Conservation (phyloP, 2,888 invertebrate species). For the Endotricha flammealis region DNA sequence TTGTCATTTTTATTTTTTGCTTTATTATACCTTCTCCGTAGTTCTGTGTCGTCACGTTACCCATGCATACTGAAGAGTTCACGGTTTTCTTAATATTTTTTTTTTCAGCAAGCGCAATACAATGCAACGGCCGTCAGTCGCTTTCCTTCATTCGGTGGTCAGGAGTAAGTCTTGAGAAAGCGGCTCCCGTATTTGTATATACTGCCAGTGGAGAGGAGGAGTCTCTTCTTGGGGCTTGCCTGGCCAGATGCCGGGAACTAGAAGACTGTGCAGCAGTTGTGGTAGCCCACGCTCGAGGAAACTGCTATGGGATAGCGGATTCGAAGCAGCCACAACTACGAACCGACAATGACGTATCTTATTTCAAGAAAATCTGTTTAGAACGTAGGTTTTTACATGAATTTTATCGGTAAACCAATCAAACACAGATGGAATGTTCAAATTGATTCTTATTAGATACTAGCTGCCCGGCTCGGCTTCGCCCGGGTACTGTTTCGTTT, state of each 20-base stretch:
- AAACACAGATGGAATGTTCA: too few species aligned
- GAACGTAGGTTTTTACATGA: slow-evolving; percentile 76
- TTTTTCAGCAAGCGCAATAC: slow-evolving; percentile 33
- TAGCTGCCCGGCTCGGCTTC: too few species aligned
- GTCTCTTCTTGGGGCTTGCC: slow-evolving; percentile 59
- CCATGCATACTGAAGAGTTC: too few species aligned
- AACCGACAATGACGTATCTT: slow-evolving; percentile 78
- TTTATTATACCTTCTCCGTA: too few species aligned
- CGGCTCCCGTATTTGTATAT: slow-evolving; percentile 64
- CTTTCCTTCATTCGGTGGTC: slow-evolving; percentile 60
- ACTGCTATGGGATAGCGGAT: slow-evolving; percentile 64
- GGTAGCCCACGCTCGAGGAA: slow-evolving; percentile 64
- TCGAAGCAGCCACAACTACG: slow-evolving; percentile 35
- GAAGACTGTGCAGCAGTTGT: slow-evolving; percentile 67
- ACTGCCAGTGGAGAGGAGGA: slow-evolving; percentile 65
- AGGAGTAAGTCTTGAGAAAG: slow-evolving; percentile 52
- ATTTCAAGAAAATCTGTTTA: slow-evolving; percentile 82
- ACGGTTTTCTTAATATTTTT: too few species aligned
- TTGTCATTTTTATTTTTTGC: too few species aligned
- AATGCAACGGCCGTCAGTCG: slow-evolving; percentile 44
- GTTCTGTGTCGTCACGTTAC: too few species aligned
- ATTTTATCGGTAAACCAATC: too few species aligned
- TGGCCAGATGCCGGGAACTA: slow-evolving; percentile 63
- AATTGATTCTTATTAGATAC: too few species aligned
- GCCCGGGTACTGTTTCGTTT: too few species aligned